Percentiles rank a stretch among this genome's conserved stretches.
These are phyloP conservation scores for Lipophrys pholis DNA, from an alignment of 2,113 vertebrate genomes.

Conservation along the genomic window DNA sequence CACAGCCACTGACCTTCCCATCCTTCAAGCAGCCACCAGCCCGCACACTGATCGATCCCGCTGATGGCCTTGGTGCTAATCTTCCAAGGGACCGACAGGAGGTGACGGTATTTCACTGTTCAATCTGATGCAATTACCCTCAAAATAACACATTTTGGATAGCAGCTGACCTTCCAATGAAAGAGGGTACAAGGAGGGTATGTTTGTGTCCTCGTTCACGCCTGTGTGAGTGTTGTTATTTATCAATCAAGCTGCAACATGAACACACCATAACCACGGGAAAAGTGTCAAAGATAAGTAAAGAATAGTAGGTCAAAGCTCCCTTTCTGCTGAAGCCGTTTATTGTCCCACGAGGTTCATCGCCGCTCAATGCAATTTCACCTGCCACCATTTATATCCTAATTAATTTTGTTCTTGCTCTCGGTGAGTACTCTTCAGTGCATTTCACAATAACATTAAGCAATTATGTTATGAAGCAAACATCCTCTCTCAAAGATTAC, in stretches of 20 bases:
- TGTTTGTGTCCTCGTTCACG: conserved; percentile 10
- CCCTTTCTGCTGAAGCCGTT: conserved; percentile 5
- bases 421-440: conserved; percentile 2
- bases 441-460: conserved; percentile 32
- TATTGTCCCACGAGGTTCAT: conserved; percentile 21
- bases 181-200: conserved; percentile 28
- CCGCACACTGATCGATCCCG: conserved; percentile 61
- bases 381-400: conserved; percentile 16
- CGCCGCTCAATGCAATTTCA: conserved; percentile 6
- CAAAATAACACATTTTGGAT: conserved; percentile 70
- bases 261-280: conserved; percentile 24
- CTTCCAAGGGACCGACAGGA: conserved; percentile 59
- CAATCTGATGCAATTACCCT: conserved; percentile 73
- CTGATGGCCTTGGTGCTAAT: conserved; percentile 70
- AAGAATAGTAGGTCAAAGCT: not conserved
- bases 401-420: conserved; percentile 23
- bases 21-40: conserved; percentile 58
- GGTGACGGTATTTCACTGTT: conserved; percentile 74
- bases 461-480: conserved; percentile 43
- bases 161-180: conserved; percentile 62
- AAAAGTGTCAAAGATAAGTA: conserved; percentile 11
- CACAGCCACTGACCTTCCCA: conserved; percentile 72
- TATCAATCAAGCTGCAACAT: conserved; percentile 34
- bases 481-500: conserved; percentile 33
- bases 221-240: conserved; percentile 15